A percentile compares a stretch with the other conserved stretches of the same genome.
Evolutionary conservation across 1,140 invertebrate genomes (phyloP).

Genomic region (Coelopa frigida): DNA sequence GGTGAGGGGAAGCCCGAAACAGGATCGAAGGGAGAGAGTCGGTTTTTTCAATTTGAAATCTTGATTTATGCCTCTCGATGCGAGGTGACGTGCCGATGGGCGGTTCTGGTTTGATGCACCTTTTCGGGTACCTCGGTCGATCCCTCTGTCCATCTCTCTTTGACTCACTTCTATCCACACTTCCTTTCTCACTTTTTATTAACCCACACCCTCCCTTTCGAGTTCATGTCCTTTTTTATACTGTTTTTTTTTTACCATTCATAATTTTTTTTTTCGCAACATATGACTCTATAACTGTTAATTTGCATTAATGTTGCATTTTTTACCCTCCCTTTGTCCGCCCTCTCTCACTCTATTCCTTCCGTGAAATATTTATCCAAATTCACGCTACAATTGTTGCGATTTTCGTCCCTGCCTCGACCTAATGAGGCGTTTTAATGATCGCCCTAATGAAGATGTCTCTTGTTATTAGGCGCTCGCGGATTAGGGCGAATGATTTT

Average conservation of each 20-base stretch:
- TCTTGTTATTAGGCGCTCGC: no score
- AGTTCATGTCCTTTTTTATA: not conserved
- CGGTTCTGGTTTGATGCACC: not conserved
- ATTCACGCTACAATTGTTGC: conserved; percentile 11
- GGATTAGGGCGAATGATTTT: no score
- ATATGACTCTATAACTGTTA: conserved; percentile 40
- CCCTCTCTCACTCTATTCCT: no score
- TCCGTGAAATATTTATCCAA: no score
- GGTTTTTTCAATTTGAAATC: conserved; percentile 18
- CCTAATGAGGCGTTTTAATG: conserved; percentile 9
- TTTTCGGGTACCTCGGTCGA: not conserved
- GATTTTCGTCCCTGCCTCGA: not conserved
- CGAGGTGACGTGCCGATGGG: conserved; percentile 29
- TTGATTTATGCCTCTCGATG: conserved; percentile 45
- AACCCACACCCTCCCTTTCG: no score
- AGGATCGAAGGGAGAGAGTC: no score
- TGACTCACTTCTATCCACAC: no score
- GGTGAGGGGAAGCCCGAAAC: no score
- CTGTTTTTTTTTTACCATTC: not conserved
- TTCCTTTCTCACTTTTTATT: no score
- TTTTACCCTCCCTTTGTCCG: no score
- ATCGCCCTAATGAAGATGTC: no score
- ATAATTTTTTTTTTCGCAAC: conserved; percentile 22
- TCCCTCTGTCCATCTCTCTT: no score
- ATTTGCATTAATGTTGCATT: conserved; percentile 41